Conservation (phyloP, 2,888 invertebrate species). For the Ophion slaviceki region DNA sequence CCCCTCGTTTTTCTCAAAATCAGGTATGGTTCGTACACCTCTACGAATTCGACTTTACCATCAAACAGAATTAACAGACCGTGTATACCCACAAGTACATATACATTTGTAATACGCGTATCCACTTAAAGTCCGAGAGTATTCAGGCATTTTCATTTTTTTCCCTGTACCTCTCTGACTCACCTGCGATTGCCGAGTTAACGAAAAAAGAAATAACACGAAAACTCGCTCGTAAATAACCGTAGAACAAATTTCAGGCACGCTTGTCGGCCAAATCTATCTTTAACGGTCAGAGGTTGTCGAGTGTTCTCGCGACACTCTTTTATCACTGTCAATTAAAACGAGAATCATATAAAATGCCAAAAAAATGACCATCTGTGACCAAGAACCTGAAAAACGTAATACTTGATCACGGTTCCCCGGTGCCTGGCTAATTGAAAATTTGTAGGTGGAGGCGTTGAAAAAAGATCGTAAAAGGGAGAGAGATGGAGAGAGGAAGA, state of each 20-base stretch:
- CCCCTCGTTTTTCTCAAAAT: conserved; percentile 48
- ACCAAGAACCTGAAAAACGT: neutral
- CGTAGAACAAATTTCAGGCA: conserved; percentile 78
- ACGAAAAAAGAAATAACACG: conserved; percentile 72
- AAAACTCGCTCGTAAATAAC: conserved; percentile 80
- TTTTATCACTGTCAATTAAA: conserved; percentile 44
- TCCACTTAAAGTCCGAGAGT: conserved; percentile 52
- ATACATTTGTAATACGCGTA: conserved; percentile 51
- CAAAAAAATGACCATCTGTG: conserved; percentile 10
- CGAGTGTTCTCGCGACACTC: conserved; percentile 59
- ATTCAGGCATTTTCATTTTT: conserved; percentile 37
- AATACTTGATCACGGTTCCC: conserved; percentile 15
- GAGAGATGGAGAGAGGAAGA: neutral
- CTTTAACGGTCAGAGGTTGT: conserved; percentile 73
- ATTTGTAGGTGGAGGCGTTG: conserved; percentile 7
- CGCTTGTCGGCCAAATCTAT: conserved; percentile 73
- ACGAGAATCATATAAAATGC: conserved; percentile 9
- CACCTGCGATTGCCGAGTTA: conserved; percentile 41
- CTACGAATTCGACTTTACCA: conserved; percentile 64
- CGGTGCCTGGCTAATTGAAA: conserved; percentile 8
- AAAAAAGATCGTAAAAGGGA: conserved; percentile 19
- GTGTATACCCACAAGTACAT: neutral
- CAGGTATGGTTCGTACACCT: conserved; percentile 57
- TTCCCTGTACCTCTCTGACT: conserved; percentile 15
- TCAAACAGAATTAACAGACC: conserved; percentile 51